Conservation (phyloP, 2,888 invertebrate species). For the Conus canariensis region DNA sequence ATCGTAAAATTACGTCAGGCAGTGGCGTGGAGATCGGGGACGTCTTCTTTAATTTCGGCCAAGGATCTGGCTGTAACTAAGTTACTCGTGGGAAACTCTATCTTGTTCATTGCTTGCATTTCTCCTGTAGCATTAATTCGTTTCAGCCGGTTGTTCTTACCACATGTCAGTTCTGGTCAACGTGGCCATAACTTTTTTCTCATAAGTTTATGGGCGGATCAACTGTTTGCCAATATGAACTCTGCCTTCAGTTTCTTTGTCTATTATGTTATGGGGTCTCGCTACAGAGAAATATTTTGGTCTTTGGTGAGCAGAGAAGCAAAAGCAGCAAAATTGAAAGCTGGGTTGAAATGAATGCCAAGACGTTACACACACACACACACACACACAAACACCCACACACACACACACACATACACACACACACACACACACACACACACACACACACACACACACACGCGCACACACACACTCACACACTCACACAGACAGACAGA, state of each 20-base stretch:
- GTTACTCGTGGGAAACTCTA: background rate
- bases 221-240: background rate
- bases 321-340: too few relatives aligned
- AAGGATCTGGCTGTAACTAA: constrained; percentile 18
- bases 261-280: background rate
- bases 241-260: background rate
- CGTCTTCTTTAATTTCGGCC: background rate
- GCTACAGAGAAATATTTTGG: background rate
- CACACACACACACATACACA: too few relatives aligned
- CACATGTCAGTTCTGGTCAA: background rate
- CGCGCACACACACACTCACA: too few relatives aligned
- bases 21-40: background rate
- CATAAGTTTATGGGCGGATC: background rate
- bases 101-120: background rate
- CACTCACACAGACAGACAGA: too few relatives aligned
- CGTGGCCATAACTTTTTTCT: background rate
- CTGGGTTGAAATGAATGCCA: too few relatives aligned
- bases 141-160: background rate
- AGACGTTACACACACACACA: too few relatives aligned
- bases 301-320: background rate
- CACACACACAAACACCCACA: too few relatives aligned
- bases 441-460: too few relatives aligned
- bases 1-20: background rate
- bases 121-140: background rate
- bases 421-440: too few relatives aligned